Conservation (phyloP, 1,140 invertebrate genomes). For the Brachystomella parvula region DNA sequence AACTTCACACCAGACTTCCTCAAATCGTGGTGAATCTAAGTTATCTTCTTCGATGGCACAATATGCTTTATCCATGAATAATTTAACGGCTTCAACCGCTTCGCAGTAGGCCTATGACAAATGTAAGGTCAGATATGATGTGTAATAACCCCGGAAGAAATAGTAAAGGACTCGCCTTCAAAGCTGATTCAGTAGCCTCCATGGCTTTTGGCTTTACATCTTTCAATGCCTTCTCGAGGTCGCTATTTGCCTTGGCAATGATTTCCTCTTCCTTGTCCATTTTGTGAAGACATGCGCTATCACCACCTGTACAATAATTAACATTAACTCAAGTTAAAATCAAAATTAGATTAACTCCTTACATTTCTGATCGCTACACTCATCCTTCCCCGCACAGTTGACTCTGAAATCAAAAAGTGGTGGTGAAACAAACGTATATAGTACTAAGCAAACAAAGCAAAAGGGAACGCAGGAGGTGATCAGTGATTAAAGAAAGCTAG, state of each 20-base stretch:
- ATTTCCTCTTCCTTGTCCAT: conserved; percentile 37
- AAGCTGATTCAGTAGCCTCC: conserved; percentile 28
- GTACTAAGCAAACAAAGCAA: neutral
- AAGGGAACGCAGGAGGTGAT: no score
- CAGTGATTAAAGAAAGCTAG: neutral
- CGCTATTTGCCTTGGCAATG: conserved; percentile 34
- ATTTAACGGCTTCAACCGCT: conserved; percentile 28
- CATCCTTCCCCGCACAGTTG: conserved; percentile 19
- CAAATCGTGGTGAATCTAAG: conserved; percentile 35
- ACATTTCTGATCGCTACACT: conserved; percentile 17
- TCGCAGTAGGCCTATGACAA: conserved; percentile 32
- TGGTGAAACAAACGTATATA: neutral
- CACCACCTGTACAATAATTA: conserved; percentile 8
- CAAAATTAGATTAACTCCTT: conserved; percentile 10
- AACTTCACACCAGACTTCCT: conserved; percentile 37
- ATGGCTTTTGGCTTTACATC: conserved; percentile 33
- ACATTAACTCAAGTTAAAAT: conserved; percentile 1
- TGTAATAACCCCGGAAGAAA: neutral
- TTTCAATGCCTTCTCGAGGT: conserved; percentile 34
- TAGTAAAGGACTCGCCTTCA: conserved; percentile 19
- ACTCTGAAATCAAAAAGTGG: conserved; percentile 3
- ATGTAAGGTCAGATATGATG: neutral
- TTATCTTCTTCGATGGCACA: conserved; percentile 35
- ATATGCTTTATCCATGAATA: conserved; percentile 37
- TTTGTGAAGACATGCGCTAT: conserved; percentile 24